phyloP scores from a whole-genome alignment of 1,140 invertebrate species.

The Drosophila sproati region DNA sequence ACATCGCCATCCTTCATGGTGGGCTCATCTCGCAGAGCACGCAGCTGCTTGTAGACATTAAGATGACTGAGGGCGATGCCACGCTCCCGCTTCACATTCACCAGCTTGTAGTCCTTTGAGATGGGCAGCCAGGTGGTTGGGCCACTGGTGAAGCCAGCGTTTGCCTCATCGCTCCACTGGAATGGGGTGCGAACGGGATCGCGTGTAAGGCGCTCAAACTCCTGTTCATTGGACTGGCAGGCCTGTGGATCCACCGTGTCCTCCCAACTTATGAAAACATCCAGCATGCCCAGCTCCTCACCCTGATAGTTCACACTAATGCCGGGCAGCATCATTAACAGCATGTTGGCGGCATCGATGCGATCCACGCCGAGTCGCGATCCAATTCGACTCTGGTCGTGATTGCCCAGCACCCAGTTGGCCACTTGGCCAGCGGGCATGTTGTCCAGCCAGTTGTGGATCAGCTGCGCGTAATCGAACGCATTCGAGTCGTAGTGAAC shows the following conservation, averaged over 20 bases:
- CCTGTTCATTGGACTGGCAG: slow-evolving; percentile 72
- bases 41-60: slow-evolving; percentile 79
- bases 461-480: slow-evolving; percentile 85
- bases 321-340: slow-evolving; percentile 90
- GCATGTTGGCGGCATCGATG: slow-evolving; percentile 89
- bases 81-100: slow-evolving; percentile 86
- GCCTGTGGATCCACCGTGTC: slow-evolving; percentile 85
- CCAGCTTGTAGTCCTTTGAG: slow-evolving; percentile 85
- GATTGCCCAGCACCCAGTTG: slow-evolving; percentile 90
- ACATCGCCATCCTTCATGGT: slow-evolving; percentile 84
- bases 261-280: slow-evolving; percentile 86
- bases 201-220: slow-evolving; percentile 83
- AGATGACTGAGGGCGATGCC: slow-evolving; percentile 71
- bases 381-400: slow-evolving; percentile 87
- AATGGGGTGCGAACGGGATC: slow-evolving; percentile 89
- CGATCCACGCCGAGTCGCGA: slow-evolving; percentile 86
- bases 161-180: slow-evolving; percentile 87
- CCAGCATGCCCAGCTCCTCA: slow-evolving; percentile 92
- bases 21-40: slow-evolving; percentile 54
- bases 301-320: slow-evolving; percentile 90
- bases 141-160: slow-evolving; percentile 87
- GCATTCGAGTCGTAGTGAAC: slow-evolving; percentile 86
- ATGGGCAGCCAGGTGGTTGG: slow-evolving; percentile 89
- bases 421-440: slow-evolving; percentile 86
- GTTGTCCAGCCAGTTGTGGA: slow-evolving; percentile 87